These are phyloP conservation scores for Limenitis arthemis DNA, from an alignment of 2,888 invertebrate species.

Conservation along the genomic window DNA sequence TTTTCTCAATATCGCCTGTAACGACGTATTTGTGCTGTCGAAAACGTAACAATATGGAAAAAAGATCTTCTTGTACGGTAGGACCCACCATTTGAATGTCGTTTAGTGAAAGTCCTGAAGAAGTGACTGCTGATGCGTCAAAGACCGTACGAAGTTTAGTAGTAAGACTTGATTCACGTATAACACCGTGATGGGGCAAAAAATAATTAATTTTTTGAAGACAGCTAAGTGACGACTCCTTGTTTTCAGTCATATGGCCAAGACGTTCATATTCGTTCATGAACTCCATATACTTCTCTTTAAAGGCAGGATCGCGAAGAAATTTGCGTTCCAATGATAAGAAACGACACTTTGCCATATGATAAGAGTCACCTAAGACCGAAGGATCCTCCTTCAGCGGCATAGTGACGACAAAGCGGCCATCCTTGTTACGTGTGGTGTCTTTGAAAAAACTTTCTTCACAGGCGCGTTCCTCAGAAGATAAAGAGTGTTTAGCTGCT, in stretches of 20 bases:
- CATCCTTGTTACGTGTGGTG: slow-evolving; percentile 10
- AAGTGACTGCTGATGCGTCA: slow-evolving; percentile 16
- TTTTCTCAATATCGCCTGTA: slow-evolving; percentile 5
- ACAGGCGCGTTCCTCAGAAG: slow-evolving; percentile 20
- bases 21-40: slow-evolving; percentile 7
- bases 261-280: slow-evolving; percentile 13
- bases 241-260: slow-evolving; percentile 14
- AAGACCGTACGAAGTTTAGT: slow-evolving; percentile 23
- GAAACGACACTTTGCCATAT: too few relatives aligned
- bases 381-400: slow-evolving; percentile 15
- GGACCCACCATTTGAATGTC: slow-evolving; percentile 2
- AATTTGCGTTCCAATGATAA: slow-evolving; percentile 6
- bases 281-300: slow-evolving; percentile 12
- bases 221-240: not conserved
- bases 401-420: slow-evolving; percentile 23
- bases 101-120: slow-evolving; percentile 4
- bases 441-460: slow-evolving; percentile 18
- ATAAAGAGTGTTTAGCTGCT: not conserved
- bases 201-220: slow-evolving; percentile 11
- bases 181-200: slow-evolving; percentile 26
- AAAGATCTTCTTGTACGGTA: slow-evolving; percentile 5
- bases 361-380: too few relatives aligned
- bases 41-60: slow-evolving; percentile 5
- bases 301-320: not conserved
- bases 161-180: slow-evolving; percentile 15